phyloP scores from a whole-genome alignment of 2,888 invertebrate genomes.

The Morinoia aosen region DNA sequence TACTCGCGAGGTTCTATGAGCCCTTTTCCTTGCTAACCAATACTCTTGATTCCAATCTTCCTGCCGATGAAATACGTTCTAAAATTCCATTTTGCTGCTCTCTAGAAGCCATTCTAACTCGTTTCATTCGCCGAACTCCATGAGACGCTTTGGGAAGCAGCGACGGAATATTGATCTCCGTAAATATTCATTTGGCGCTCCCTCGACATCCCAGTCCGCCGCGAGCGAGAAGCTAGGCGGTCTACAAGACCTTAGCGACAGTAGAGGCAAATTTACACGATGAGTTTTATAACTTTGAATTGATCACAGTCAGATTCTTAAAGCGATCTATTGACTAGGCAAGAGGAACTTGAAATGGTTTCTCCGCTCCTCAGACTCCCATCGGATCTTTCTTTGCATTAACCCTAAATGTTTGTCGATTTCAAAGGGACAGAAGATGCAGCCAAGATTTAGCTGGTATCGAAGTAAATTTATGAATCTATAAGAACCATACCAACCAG shows the following conservation, averaged over 20 bases:
- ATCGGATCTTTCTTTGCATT: background rate
- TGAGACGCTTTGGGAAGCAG: background rate
- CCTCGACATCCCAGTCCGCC: background rate
- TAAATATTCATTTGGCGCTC: conserved; percentile 27
- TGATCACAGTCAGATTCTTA: background rate
- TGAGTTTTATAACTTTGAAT: background rate
- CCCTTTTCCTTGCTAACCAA: background rate
- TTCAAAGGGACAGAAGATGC: background rate
- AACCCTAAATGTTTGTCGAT: background rate
- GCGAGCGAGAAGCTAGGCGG: background rate
- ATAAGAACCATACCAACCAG: too few species aligned
- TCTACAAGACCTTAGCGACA: background rate
- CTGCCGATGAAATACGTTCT: background rate
- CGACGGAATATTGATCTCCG: conserved; percentile 28
- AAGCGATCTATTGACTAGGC: background rate
- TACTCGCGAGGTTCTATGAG: background rate
- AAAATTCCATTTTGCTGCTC: background rate
- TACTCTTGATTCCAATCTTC: background rate
- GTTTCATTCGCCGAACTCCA: background rate
- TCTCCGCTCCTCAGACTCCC: background rate
- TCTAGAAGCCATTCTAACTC: background rate
- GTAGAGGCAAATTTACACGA: background rate
- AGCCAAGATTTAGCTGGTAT: background rate
- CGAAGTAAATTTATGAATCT: background rate
- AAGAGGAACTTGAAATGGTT: background rate